phyloP scores from a whole-genome alignment of 1,140 invertebrate genomes.

The Cryptotermes secundus region DNA sequence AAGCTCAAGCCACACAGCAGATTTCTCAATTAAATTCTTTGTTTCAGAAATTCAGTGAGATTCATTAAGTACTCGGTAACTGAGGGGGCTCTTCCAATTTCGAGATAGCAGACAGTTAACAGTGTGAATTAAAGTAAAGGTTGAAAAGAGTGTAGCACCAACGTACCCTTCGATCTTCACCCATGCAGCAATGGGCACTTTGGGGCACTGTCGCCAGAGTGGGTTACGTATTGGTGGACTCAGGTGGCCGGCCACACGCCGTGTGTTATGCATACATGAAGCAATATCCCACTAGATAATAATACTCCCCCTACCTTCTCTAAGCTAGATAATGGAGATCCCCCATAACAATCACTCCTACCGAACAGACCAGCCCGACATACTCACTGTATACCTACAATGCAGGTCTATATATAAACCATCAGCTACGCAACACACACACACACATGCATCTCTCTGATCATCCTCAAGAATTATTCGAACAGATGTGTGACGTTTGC shows the following conservation, averaged over 20 bases:
- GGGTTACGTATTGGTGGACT: background rate
- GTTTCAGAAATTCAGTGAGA: too few relatives aligned
- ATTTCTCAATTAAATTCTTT: too few relatives aligned
- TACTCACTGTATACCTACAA: background rate
- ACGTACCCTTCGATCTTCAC: too few relatives aligned
- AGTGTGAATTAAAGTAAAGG: too few relatives aligned
- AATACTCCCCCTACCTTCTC: background rate
- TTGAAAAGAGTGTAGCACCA: too few relatives aligned
- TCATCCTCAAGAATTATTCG: background rate
- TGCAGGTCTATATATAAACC: background rate
- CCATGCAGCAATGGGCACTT: too few relatives aligned
- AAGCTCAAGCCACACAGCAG: too few relatives aligned
- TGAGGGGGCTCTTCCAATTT: too few relatives aligned
- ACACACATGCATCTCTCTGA: background rate
- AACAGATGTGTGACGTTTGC: background rate
- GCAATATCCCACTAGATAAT: background rate
- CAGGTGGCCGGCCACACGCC: background rate
- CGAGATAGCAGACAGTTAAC: too few relatives aligned
- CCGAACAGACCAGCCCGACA: background rate
- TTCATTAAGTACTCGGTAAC: too few relatives aligned
- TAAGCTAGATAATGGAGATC: background rate
- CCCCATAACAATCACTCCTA: background rate
- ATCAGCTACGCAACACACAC: background rate
- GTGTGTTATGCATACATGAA: constrained; percentile 11
- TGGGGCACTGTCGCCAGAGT: background rate